Conservation (phyloP, 2,797 vertebrate species). For the Hemitrygon akajei region DNA sequence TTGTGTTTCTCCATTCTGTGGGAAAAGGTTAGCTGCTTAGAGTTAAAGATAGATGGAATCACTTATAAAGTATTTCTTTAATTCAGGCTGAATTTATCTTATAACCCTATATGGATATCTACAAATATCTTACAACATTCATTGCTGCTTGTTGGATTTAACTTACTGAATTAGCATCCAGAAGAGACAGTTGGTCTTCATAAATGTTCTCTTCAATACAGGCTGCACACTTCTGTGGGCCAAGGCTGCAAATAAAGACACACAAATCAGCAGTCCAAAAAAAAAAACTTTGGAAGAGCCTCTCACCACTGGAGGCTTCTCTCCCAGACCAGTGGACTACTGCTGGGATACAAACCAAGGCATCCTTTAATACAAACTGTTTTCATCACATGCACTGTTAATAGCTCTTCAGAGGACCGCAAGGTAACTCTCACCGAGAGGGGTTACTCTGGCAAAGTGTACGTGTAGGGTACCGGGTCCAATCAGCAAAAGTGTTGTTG, state of each 20-base stretch:
- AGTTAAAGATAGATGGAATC: not conserved
- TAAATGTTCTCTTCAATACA: conserved; percentile 90
- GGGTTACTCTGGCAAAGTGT: not conserved
- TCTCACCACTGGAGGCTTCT: not conserved
- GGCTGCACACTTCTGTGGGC: conserved; percentile 83
- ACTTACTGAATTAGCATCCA: conserved; percentile 79
- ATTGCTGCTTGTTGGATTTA: conserved; percentile 15
- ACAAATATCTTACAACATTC: not conserved
- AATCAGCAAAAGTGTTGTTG: no score
- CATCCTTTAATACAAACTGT: not conserved
- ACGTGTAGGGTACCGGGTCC: no score
- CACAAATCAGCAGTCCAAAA: not conserved
- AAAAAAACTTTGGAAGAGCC: not conserved
- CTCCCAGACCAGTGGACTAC: no score
- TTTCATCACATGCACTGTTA: not conserved
- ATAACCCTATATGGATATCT: not conserved
- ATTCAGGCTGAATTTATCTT: not conserved
- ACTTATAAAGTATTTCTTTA: not conserved
- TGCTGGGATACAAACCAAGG: not conserved
- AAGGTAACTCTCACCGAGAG: not conserved
- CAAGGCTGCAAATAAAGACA: conserved; percentile 58
- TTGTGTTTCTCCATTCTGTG: not conserved
- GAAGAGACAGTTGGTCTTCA: conserved; percentile 77
- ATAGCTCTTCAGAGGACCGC: not conserved
- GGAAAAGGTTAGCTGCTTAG: not conserved